phyloP scores from a whole-genome alignment of 2,888 invertebrate species.

The Rhingia rostrata region DNA sequence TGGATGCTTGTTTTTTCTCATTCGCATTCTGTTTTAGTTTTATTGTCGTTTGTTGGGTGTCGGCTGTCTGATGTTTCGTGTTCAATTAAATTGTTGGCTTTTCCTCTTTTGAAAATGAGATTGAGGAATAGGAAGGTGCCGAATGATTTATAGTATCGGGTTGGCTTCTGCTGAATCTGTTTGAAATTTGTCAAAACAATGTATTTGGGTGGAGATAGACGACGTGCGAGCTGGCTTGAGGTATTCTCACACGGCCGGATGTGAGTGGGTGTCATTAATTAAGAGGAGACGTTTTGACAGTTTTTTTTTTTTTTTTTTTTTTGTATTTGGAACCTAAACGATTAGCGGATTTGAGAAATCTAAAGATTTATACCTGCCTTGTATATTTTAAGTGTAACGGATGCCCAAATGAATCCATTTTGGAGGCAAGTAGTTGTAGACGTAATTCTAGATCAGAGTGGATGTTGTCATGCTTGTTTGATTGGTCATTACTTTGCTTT shows the following conservation, averaged over 20 bases:
- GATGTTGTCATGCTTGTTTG: too few species aligned
- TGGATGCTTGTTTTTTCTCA: constrained; percentile 16
- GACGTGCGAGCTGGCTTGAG: neutral
- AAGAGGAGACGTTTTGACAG: too few species aligned
- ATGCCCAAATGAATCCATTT: too few species aligned
- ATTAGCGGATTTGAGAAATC: too few species aligned
- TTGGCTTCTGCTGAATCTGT: constrained; percentile 62
- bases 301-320: too few species aligned
- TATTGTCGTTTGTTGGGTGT: constrained; percentile 69
- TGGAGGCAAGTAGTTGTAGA: too few species aligned
- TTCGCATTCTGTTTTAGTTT: constrained; percentile 34
- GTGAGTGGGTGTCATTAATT: constrained; percentile 45
- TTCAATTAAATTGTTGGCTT: constrained; percentile 71
- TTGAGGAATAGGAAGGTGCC: constrained; percentile 47
- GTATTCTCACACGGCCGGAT: constrained; percentile 44
- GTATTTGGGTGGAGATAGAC: neutral
- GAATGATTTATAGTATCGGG: constrained; percentile 67
- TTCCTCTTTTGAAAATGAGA: constrained; percentile 38
- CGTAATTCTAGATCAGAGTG: too few species aligned
- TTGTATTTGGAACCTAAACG: too few species aligned
- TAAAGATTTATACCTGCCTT: too few species aligned
- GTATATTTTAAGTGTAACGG: too few species aligned
- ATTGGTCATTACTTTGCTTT: too few species aligned
- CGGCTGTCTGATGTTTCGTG: constrained; percentile 71
- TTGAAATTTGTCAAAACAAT: constrained; percentile 48